phyloP scores from a whole-genome alignment of 2,113 vertebrate genomes.

The Thymallus thymallus region DNA sequence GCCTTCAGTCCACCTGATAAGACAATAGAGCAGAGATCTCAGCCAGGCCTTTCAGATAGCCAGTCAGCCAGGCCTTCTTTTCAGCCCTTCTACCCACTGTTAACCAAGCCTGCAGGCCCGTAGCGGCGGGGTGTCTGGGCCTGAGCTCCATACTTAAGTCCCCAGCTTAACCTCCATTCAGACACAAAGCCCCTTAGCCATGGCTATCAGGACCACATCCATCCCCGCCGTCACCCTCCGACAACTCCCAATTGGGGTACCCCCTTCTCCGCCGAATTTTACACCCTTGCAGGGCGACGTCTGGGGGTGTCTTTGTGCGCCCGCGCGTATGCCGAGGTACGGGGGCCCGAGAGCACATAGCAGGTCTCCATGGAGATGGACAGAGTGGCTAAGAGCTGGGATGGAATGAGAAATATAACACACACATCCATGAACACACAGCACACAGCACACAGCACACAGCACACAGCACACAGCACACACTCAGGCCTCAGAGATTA shows the following conservation, averaged over 20 bases:
- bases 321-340: slow-evolving; percentile 25
- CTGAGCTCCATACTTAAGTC: slow-evolving; percentile 1
- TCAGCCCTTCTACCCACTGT: neutral
- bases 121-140: too few relatives aligned
- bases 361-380: slow-evolving; percentile 41
- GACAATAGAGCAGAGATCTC: slow-evolving; percentile 2
- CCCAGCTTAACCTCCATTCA: slow-evolving; percentile 23
- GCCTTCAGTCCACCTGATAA: slow-evolving; percentile 2
- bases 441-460: neutral
- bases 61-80: neutral
- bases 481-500: neutral
- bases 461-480: neutral
- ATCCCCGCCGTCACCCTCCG: slow-evolving; percentile 6
- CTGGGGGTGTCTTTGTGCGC: slow-evolving; percentile 25
- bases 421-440: slow-evolving; percentile 5
- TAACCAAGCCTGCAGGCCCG: too few relatives aligned
- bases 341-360: slow-evolving; percentile 17
- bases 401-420: slow-evolving; percentile 29
- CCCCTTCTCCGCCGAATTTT: slow-evolving; percentile 24
- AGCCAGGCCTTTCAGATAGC: too few relatives aligned
- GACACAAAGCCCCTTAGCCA: slow-evolving; percentile 10
- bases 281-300: slow-evolving; percentile 26
- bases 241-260: slow-evolving; percentile 18
- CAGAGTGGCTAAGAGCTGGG: slow-evolving; percentile 26
- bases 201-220: slow-evolving; percentile 17